These are phyloP conservation scores for Garra rufa DNA, from an alignment of 2,113 vertebrate species.

Conservation along the genomic window DNA sequence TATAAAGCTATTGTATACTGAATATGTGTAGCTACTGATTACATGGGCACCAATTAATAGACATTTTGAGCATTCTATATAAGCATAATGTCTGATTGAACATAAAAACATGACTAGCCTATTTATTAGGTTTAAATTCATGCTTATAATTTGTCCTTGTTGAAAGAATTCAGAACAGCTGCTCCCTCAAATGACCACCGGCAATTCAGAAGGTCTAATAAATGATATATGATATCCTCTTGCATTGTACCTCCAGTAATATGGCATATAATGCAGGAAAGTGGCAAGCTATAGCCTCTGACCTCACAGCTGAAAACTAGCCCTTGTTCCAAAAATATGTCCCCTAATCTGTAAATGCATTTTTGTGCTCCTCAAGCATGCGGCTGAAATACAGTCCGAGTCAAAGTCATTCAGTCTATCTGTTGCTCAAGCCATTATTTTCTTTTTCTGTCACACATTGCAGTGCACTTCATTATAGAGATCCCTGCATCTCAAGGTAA, in stretches of 20 bases:
- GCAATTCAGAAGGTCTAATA: not conserved
- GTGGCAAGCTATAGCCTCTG: slow-evolving; percentile 1
- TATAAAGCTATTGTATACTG: too few relatives aligned
- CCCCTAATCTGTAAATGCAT: not conserved
- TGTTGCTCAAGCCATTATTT: not conserved
- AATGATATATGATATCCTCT: not conserved
- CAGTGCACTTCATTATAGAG: not conserved
- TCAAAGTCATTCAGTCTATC: slow-evolving; percentile 4
- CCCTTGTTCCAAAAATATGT: not conserved
- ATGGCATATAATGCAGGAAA: not conserved
- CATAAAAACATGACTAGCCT: not conserved
- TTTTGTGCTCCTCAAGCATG: not conserved
- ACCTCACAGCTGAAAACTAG: not conserved
- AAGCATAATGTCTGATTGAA: not conserved
- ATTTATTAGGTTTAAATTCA: not conserved
- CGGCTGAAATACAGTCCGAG: not conserved
- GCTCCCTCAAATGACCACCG: not conserved
- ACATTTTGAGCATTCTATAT: not conserved
- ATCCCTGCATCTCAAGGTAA: not conserved
- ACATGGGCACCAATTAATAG: not conserved
- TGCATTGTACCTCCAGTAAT: slow-evolving; percentile 4
- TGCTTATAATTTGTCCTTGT: not conserved
- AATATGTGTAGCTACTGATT: not conserved
- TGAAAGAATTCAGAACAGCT: not conserved
- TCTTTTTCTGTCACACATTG: not conserved